A percentile compares a stretch with the other conserved stretches of the same genome.
These are phyloP conservation scores for Synodontis membranacea DNA, from an alignment of 2,113 vertebrate species.

Conservation along the genomic window DNA sequence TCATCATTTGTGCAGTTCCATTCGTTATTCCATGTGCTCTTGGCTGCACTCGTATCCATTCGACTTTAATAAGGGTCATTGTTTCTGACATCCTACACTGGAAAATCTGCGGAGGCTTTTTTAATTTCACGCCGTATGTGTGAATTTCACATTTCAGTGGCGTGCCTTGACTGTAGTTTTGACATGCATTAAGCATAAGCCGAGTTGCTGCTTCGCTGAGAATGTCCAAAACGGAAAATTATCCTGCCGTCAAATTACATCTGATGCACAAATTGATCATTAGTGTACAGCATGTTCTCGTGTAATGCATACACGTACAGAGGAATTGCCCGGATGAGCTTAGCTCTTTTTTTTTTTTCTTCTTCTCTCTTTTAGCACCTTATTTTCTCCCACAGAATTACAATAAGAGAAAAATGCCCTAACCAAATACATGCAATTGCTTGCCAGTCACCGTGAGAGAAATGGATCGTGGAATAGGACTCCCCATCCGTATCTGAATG, in stretches of 20 bases:
- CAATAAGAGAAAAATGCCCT: slow-evolving; percentile 11
- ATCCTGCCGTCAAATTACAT: slow-evolving; percentile 5
- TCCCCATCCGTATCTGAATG: not conserved
- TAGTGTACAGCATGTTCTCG: not conserved
- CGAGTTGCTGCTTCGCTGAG: slow-evolving; percentile 15
- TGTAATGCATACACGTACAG: not conserved
- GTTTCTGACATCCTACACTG: not conserved
- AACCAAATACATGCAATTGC: slow-evolving; percentile 28
- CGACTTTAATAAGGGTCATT: not conserved
- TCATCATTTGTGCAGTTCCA: not conserved
- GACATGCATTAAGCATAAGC: slow-evolving; percentile 27
- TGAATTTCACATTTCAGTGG: not conserved
- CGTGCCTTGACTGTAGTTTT: not conserved
- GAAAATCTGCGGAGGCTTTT: not conserved
- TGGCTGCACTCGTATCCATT: not conserved
- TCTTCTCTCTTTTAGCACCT: not conserved
- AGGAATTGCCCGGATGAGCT: not conserved
- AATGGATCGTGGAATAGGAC: not conserved
- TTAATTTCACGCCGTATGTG: not conserved
- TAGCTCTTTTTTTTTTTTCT: not conserved
- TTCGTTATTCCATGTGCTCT: not conserved
- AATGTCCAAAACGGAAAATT: not conserved
- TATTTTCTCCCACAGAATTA: slow-evolving; percentile 22
- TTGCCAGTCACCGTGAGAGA: not conserved
- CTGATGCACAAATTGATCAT: not conserved